phyloP scores from a whole-genome alignment of 2,888 invertebrate species.

The Chrysomela aeneicollis region DNA sequence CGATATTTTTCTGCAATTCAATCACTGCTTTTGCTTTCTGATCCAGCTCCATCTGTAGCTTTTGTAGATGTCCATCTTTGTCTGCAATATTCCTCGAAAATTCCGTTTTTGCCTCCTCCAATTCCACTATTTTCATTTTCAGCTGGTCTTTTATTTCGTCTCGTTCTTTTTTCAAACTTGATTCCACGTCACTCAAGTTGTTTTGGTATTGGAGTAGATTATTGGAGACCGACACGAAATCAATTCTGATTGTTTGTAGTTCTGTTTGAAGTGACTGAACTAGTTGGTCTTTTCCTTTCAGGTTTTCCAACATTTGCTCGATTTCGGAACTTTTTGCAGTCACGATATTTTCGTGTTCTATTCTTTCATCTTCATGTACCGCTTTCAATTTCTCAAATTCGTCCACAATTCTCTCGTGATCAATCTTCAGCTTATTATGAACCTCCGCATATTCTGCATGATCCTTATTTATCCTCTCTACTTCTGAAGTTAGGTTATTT shows the following conservation, averaged over 20 bases:
- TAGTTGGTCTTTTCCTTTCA: constrained; percentile 35
- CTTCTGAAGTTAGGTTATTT: constrained; percentile 23
- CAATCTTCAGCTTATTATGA: constrained; percentile 44
- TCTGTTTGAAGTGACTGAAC: constrained; percentile 55
- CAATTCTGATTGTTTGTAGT: constrained; percentile 55
- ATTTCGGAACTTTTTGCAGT: constrained; percentile 21
- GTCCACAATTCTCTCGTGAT: constrained; percentile 42
- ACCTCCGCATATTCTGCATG: constrained; percentile 1
- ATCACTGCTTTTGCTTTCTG: constrained; percentile 31
- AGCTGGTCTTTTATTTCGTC: constrained; percentile 55
- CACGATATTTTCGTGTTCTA: constrained; percentile 31
- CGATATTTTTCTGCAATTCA: constrained; percentile 14
- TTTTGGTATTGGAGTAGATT: constrained; percentile 57
- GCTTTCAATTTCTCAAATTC: constrained; percentile 46
- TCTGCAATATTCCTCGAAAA: constrained; percentile 45
- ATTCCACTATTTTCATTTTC: constrained; percentile 54
- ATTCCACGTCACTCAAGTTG: constrained; percentile 54
- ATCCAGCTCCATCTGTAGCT: constrained; percentile 51
- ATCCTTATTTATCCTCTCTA: constrained; percentile 25
- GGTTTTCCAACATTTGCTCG: constrained; percentile 16
- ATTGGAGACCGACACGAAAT: constrained; percentile 49
- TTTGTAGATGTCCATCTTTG: constrained; percentile 60
- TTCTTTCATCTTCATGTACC: constrained; percentile 42
- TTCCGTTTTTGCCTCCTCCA: constrained; percentile 57
- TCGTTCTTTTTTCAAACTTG: constrained; percentile 54